These are phyloP conservation scores for Theonella swinhoei DNA, from an alignment of 37 sponge, comb jelly and placozoan species.

Conservation along the genomic window DNA sequence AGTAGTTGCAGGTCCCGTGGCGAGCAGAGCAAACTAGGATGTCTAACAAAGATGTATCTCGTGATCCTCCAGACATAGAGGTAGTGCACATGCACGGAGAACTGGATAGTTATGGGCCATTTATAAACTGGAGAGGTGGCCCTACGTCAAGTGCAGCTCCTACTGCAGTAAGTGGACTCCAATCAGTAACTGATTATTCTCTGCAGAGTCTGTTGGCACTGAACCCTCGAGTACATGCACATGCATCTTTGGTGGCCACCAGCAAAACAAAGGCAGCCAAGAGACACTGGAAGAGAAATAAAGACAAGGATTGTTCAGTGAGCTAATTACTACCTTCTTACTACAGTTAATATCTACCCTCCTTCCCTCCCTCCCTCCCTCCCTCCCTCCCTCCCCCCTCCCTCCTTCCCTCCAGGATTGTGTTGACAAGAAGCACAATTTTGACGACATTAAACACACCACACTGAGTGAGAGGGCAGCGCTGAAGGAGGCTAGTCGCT, in stretches of 20 bases:
- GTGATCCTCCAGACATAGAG: constrained; percentile 80
- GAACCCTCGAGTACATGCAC: constrained; percentile 67
- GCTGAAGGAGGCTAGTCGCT: constrained; percentile 82
- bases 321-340: constrained; percentile 4
- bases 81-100: constrained; percentile 10
- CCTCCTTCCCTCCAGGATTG: constrained; percentile 53
- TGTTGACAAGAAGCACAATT: constrained; percentile 73
- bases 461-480: constrained; percentile 94
- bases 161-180: too few species aligned
- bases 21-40: not conserved
- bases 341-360: not conserved
- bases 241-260: constrained; percentile 85
- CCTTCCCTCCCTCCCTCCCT: constrained; percentile 6
- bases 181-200: not conserved
- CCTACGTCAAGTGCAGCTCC: not conserved
- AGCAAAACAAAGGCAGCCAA: constrained; percentile 73
- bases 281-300: constrained; percentile 93
- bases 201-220: constrained; percentile 82
- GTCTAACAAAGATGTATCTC: constrained; percentile 36
- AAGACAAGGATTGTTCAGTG: constrained; percentile 83
- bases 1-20: too few species aligned
- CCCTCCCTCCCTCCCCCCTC: constrained; percentile 18
- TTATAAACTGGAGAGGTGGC: not conserved
- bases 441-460: constrained; percentile 97
- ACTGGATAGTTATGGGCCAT: not conserved